phyloP scores from a whole-genome alignment of 1,140 invertebrate genomes.

The Drosophila aff. region DNA sequence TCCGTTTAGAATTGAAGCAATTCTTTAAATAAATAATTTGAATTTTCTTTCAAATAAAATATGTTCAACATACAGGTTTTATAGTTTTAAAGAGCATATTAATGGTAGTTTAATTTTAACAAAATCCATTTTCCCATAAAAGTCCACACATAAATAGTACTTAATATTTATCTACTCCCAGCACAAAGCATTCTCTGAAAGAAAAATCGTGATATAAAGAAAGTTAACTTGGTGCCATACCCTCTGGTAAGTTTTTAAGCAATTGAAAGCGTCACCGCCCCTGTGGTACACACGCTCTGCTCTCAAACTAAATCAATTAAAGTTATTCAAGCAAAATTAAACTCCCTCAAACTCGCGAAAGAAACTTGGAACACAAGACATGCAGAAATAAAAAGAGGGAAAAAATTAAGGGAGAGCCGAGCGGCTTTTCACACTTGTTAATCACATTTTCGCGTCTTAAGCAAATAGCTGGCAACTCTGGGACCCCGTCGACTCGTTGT shows the following conservation, averaged over 20 bases:
- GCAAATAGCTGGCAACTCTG: conserved; percentile 67
- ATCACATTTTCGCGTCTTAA: conserved; percentile 83
- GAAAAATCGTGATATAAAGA: background rate
- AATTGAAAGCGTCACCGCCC: conserved; percentile 30
- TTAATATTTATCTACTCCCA: background rate
- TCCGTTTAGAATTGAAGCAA: no score
- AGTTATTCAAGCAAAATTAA: conserved; percentile 76
- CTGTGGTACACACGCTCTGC: conserved; percentile 20
- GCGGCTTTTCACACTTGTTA: conserved; percentile 82
- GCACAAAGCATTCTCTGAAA: background rate
- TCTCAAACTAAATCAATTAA: conserved; percentile 77
- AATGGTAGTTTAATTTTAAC: no score
- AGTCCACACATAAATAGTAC: background rate
- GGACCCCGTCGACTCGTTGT: conserved; percentile 64
- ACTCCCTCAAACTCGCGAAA: conserved; percentile 44
- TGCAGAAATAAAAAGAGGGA: conserved; percentile 44
- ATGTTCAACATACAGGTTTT: no score
- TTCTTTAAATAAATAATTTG: no score
- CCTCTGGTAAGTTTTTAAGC: conserved; percentile 59
- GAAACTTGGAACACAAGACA: conserved; percentile 37
- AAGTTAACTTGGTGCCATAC: conserved; percentile 48
- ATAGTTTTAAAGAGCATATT: no score
- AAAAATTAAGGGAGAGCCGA: conserved; percentile 46
- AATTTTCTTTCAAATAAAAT: no score
- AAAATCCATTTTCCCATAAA: no score